A percentile compares a stretch with the other conserved stretches of the same genome.
phyloP scores from a whole-genome alignment of 2,888 invertebrate genomes.

The Timema cristinae region DNA sequence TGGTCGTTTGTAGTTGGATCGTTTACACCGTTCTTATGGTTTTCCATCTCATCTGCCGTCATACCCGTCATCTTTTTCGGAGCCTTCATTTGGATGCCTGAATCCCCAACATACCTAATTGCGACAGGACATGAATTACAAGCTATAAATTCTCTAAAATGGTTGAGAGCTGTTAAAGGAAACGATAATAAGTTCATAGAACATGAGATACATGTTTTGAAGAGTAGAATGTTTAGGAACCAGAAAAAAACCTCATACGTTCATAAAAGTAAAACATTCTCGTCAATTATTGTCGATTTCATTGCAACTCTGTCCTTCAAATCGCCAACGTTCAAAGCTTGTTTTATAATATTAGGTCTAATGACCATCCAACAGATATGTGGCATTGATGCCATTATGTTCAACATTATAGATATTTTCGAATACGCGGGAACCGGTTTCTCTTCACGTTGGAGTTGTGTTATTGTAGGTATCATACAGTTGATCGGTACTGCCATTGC shows the following conservation, averaged over 20 bases:
- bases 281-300: no score
- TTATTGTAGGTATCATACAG: slow-evolving; percentile 72
- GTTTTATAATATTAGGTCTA: slow-evolving; percentile 68
- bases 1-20: slow-evolving; percentile 70
- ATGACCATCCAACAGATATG: slow-evolving; percentile 80
- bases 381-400: slow-evolving; percentile 77
- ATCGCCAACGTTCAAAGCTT: slow-evolving; percentile 68
- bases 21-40: slow-evolving; percentile 58
- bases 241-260: no score
- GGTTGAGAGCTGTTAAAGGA: no score
- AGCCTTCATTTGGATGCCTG: slow-evolving; percentile 69
- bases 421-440: slow-evolving; percentile 33
- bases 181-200: no score
- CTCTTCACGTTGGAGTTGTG: slow-evolving; percentile 39
- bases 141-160: no score
- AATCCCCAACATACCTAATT: slow-evolving; percentile 71
- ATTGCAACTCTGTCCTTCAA: slow-evolving; percentile 56
- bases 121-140: no score
- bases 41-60: slow-evolving; percentile 59
- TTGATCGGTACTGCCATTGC: slow-evolving; percentile 65
- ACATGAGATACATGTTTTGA: no score
- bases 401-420: slow-evolving; percentile 68
- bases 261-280: no score
- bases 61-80: slow-evolving; percentile 59
- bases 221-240: no score